Evolutionary conservation across 2,113 vertebrate species (phyloP), one percentile per base, ranked within the genome.

Genomic region (Prolemur simus): DNA sequence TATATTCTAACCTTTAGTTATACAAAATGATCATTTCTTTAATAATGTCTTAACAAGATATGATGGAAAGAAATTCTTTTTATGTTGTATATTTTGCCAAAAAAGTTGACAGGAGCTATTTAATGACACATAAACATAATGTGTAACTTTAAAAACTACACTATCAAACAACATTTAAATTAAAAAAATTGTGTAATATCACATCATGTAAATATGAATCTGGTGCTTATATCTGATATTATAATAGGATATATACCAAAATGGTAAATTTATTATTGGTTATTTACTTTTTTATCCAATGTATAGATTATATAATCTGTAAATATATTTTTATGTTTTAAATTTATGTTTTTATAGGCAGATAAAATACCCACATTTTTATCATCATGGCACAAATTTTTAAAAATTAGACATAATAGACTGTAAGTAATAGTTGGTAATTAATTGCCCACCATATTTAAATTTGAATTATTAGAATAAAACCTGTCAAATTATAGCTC

Each of bases 261-360:
- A 58, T 95, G 32, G 12, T 78, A 85, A 69, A 94, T 91, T 78
- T 95, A 80, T 47, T 89, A 71, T 37, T 29, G 76, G 6, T 8
- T 87, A 60, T 42, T 92, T 34, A 87, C n/a, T 45, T 87, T 87
- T 95, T 86, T 77, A 92, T 12, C 29, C 10, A 87, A 64, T 63
- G 3, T 37, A 54, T 77, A 54, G 23, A 76, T 17, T 63, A 49
- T 71, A 0, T 2, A 90, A 37, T 87, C 29, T 76, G 20, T 71
- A 45, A 92, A 69, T 93, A n/a, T 1, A 68, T 27, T 63, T 86
- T 69, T 82, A 80, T 87, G 15, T 91, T 90, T 97, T 85, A 89
- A 76, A 82, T 92, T 77, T 29, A 52, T 92, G 6, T 80, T 64
- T 69, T 91, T 88, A 93, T 49, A 81, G 42, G 27, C 13, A 87